Conservation (phyloP, 2,888 invertebrate genomes). For the Frankliniella intonsa region DNA sequence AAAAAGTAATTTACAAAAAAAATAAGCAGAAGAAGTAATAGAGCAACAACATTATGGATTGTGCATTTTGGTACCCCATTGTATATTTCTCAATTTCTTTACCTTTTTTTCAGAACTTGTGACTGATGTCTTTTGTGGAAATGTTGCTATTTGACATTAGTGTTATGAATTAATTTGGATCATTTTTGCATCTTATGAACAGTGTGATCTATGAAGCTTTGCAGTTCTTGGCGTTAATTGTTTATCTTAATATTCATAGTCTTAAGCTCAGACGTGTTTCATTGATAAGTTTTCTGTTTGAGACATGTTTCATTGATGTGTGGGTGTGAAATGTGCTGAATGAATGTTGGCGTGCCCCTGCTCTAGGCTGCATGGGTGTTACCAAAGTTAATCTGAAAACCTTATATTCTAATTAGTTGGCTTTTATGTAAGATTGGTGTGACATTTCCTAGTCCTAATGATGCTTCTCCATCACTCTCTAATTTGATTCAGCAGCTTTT, state of each 20-base stretch:
- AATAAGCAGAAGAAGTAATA: too few species aligned
- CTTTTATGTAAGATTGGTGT: constrained; percentile 8
- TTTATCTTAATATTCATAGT: not conserved
- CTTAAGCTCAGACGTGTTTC: not conserved
- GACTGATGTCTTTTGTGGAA: too few species aligned
- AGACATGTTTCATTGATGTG: not conserved
- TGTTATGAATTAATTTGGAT: not conserved
- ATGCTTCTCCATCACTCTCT: constrained; percentile 7
- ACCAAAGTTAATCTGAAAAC: not conserved
- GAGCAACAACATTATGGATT: too few species aligned
- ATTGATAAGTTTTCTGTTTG: not conserved
- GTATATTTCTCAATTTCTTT: too few species aligned
- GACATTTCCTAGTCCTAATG: constrained; percentile 12
- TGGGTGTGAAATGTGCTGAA: not conserved
- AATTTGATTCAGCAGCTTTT: not conserved
- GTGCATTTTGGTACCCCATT: too few species aligned
- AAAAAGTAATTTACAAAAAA: too few species aligned
- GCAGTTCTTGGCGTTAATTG: not conserved
- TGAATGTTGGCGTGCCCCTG: not conserved
- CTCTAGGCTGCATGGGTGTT: not conserved
- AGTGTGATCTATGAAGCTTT: not conserved
- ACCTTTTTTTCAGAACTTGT: too few species aligned
- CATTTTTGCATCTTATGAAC: not conserved
- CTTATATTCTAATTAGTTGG: constrained; percentile 4
- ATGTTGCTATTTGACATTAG: too few species aligned